A percentile compares a stretch with the other conserved stretches of the same genome.
phyloP scores from a whole-genome alignment of 2,797 vertebrate genomes.

The Trachurus trachurus region DNA sequence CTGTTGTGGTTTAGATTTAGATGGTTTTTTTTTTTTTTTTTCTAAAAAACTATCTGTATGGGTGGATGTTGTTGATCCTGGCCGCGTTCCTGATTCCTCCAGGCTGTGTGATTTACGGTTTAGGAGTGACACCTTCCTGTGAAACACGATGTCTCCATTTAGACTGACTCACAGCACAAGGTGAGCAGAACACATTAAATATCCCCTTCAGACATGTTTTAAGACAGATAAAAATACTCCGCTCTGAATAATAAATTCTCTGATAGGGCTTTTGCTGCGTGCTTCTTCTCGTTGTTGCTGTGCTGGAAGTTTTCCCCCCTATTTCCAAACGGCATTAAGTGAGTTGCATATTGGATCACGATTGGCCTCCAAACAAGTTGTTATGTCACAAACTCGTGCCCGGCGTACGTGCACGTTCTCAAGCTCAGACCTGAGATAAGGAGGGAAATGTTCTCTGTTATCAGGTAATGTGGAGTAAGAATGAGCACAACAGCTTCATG shows the following conservation, averaged over 20 bases:
- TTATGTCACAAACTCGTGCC: background rate
- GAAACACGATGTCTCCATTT: conserved; percentile 68
- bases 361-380: background rate
- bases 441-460: no score
- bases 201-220: conserved; percentile 42
- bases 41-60: background rate
- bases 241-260: conserved; percentile 24
- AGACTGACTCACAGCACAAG: conserved; percentile 42
- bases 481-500: no score
- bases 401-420: no score
- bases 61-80: conserved; percentile 40
- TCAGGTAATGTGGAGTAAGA: no score
- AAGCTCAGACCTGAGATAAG: background rate
- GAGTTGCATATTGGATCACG: background rate
- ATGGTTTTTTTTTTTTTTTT: background rate
- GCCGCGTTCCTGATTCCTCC: conserved; percentile 45
- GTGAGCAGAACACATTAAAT: conserved; percentile 38
- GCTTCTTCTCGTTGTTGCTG: background rate
- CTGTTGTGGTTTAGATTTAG: conserved; percentile 40
- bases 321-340: background rate
- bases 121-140: conserved; percentile 60
- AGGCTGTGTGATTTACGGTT: conserved; percentile 55
- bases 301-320: background rate
- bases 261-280: conserved; percentile 9
- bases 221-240: conserved; percentile 45